Conservation (phyloP, 2,113 vertebrate genomes). For the Cavia aperea region DNA sequence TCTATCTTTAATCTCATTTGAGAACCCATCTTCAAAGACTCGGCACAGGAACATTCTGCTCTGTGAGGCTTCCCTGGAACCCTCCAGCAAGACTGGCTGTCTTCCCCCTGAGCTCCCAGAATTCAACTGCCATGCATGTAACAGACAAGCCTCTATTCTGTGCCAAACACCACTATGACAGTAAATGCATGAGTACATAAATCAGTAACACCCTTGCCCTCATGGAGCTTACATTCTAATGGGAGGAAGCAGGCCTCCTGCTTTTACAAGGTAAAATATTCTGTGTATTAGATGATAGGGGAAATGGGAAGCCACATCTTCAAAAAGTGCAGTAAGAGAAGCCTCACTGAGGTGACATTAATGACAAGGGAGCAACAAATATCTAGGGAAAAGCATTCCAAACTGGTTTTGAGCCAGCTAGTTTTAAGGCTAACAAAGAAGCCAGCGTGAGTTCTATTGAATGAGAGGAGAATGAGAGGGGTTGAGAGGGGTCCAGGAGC, state of each 20-base stretch:
- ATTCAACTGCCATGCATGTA: neutral
- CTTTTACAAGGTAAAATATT: neutral
- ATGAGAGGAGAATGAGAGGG: neutral
- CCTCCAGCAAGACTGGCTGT: neutral
- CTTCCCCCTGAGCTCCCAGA: neutral
- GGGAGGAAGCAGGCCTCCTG: neutral
- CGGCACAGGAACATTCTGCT: neutral
- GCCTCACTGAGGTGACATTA: neutral
- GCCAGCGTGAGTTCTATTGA: neutral
- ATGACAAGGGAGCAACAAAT: neutral
- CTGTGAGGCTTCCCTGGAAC: neutral
- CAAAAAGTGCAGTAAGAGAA: neutral
- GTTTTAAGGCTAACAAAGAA: neutral
- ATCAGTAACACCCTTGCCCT: neutral
- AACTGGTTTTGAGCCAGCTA: neutral
- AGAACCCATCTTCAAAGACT: neutral
- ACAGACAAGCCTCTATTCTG: neutral
- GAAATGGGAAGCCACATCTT: neutral
- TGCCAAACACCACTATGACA: neutral
- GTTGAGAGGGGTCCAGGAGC: neutral
- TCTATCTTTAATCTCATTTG: neutral
- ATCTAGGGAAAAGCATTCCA: neutral
- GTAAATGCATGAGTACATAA: no score
- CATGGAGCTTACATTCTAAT: neutral
- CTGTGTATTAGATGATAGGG: neutral